phyloP scores from a whole-genome alignment of 1,140 invertebrate species.

The Cotesia typhae region DNA sequence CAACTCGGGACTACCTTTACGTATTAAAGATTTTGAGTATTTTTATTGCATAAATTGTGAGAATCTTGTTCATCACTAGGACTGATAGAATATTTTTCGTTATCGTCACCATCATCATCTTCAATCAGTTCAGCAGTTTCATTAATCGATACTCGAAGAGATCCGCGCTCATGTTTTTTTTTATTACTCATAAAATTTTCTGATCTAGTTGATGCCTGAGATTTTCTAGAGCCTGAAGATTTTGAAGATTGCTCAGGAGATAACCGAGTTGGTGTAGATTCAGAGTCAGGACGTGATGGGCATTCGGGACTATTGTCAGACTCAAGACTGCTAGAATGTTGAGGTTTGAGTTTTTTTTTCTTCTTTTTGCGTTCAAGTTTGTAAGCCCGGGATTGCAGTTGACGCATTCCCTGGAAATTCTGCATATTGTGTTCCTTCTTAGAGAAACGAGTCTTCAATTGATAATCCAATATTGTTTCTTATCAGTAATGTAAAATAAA shows the following conservation, averaged over 20 bases:
- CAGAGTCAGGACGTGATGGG: constrained; percentile 53
- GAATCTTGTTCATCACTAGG: constrained; percentile 22
- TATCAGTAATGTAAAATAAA: constrained; percentile 24
- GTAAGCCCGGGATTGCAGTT: constrained; percentile 30
- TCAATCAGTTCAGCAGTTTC: constrained; percentile 67
- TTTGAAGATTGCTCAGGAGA: constrained; percentile 50
- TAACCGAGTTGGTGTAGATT: constrained; percentile 50
- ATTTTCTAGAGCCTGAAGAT: constrained; percentile 50
- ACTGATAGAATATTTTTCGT: constrained; percentile 46
- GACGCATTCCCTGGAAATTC: constrained; percentile 50
- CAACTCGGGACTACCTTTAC: background rate
- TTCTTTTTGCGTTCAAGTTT: constrained; percentile 41
- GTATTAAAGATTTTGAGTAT: constrained; percentile 15
- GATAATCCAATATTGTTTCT: constrained; percentile 1
- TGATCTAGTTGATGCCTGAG: constrained; percentile 40
- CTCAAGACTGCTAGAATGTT: constrained; percentile 50
- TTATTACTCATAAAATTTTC: constrained; percentile 45
- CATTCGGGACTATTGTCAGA: constrained; percentile 51
- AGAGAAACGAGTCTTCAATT: constrained; percentile 11
- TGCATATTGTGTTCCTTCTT: constrained; percentile 34
- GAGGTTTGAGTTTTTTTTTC: constrained; percentile 44
- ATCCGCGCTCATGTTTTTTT: constrained; percentile 58
- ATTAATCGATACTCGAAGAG: constrained; percentile 66
- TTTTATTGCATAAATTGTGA: constrained; percentile 28
- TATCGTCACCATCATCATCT: constrained; percentile 58